A percentile compares a stretch with the other conserved stretches of the same genome.
phyloP scores from a whole-genome alignment of 2,888 invertebrate species.

The Oscheius sp. region DNA sequence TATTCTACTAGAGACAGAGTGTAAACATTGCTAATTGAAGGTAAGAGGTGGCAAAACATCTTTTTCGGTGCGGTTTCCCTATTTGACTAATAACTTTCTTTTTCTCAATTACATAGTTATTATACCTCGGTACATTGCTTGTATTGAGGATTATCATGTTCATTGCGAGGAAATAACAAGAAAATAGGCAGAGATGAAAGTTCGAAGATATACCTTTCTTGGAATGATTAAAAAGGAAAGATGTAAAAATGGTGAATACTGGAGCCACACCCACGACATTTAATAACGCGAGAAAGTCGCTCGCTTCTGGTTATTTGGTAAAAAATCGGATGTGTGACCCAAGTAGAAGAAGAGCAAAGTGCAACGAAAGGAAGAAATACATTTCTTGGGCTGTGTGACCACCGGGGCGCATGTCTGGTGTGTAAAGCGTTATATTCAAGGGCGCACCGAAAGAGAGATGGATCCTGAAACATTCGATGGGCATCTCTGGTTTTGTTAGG shows the following conservation, averaged over 20 bases:
- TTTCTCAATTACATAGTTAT: too few species aligned
- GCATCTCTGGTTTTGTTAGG: neutral
- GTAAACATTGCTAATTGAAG: slow-evolving; percentile 5
- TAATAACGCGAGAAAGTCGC: too few species aligned
- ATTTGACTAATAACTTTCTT: too few species aligned
- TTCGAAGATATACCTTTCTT: neutral
- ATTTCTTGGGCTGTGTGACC: slow-evolving; percentile 22
- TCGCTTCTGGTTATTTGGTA: too few species aligned
- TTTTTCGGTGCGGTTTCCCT: neutral
- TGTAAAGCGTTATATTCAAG: slow-evolving; percentile 31
- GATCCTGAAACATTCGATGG: neutral
- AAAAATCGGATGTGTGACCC: too few species aligned
- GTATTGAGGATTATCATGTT: too few species aligned
- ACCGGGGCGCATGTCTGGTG: slow-evolving; percentile 28
- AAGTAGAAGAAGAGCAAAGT: neutral
- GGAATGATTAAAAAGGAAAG: too few species aligned
- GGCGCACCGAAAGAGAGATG: neutral
- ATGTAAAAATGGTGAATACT: too few species aligned
- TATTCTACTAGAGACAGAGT: neutral
- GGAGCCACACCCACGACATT: too few species aligned
- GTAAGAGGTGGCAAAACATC: neutral
- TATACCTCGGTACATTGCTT: too few species aligned
- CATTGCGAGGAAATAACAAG: too few species aligned
- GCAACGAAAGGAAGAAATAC: slow-evolving; percentile 18
- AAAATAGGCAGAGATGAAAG: neutral